Conservation (phyloP, 2,888 invertebrate species). For the Pterostichus niger region DNA sequence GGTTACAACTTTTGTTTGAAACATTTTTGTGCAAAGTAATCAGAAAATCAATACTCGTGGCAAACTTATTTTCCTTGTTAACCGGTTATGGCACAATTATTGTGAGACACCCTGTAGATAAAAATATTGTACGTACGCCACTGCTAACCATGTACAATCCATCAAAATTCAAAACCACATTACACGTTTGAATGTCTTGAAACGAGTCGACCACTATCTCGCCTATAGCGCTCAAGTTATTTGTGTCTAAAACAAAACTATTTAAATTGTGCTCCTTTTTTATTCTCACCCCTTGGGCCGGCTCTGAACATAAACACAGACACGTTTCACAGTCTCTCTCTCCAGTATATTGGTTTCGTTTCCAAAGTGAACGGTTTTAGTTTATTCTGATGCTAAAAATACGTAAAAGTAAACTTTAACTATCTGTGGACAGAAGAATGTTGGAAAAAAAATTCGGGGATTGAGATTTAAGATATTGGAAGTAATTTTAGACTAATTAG, state of each 20-base stretch:
- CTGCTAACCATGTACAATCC: too few relatives aligned
- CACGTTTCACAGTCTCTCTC: conserved; percentile 23
- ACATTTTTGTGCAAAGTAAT: too few relatives aligned
- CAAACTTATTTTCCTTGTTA: too few relatives aligned
- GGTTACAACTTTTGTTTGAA: too few relatives aligned
- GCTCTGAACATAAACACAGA: conserved; percentile 45
- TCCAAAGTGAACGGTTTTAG: conserved; percentile 34
- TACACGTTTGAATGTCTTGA: too few relatives aligned
- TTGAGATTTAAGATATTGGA: conserved; percentile 5
- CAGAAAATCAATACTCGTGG: too few relatives aligned
- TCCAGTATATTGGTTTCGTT: conserved; percentile 15
- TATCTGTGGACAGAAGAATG: conserved; percentile 36
- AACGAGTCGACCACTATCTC: not conserved
- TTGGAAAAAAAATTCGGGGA: conserved; percentile 27
- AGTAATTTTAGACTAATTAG: conserved; percentile 32
- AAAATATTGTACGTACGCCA: too few relatives aligned
- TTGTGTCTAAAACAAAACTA: conserved; percentile 11
- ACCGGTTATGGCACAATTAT: too few relatives aligned
- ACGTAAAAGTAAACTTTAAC: conserved; percentile 48
- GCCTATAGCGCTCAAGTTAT: conserved; percentile 9
- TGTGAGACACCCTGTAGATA: too few relatives aligned
- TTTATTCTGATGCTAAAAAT: conserved; percentile 18
- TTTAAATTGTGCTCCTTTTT: conserved; percentile 48
- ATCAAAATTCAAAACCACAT: too few relatives aligned
- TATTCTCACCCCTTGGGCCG: conserved; percentile 40